These are phyloP conservation scores for Drosophila serrata DNA, from an alignment of 1,140 invertebrate genomes.

Conservation along the genomic window DNA sequence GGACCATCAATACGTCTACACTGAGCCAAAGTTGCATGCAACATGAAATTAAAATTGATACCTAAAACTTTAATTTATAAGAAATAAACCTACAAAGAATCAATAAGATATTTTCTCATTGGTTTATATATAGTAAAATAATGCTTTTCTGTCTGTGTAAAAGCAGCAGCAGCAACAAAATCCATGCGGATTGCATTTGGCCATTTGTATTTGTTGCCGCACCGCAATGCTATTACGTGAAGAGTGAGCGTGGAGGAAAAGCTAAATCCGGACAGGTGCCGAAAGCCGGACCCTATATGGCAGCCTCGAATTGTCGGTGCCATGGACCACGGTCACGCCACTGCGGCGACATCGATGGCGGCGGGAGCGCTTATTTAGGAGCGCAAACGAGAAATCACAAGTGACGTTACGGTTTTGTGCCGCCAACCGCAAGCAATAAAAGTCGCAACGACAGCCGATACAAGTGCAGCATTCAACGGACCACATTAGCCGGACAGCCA, in stretches of 20 bases:
- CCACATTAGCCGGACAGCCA: constrained; percentile 60
- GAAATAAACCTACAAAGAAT: background rate
- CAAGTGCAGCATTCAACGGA: constrained; percentile 1
- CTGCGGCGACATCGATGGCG: constrained; percentile 57
- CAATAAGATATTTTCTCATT: no score
- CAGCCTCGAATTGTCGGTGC: constrained; percentile 2
- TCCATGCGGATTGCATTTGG: constrained; percentile 35
- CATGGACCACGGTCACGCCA: constrained; percentile 23
- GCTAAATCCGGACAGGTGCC: constrained; percentile 60
- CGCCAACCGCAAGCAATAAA: constrained; percentile 82
- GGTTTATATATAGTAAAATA: no score
- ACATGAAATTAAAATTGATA: background rate
- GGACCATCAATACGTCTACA: constrained; percentile 1
- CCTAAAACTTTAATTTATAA: background rate
- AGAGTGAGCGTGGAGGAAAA: constrained; percentile 46
- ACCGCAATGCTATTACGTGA: constrained; percentile 80
- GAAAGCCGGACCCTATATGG: constrained; percentile 60
- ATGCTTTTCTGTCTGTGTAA: constrained; percentile 1
- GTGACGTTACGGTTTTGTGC: constrained; percentile 80
- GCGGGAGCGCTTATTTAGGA: constrained; percentile 60
- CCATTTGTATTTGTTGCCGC: constrained; percentile 62
- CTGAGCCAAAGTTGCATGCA: background rate
- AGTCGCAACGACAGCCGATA: constrained; percentile 65
- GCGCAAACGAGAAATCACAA: constrained; percentile 76
- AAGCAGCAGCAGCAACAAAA: constrained; percentile 30